A percentile compares a stretch with the other conserved stretches of the same genome.
phyloP scores from a whole-genome alignment of 2,797 vertebrate genomes.

The Emydoidea blandingii region DNA sequence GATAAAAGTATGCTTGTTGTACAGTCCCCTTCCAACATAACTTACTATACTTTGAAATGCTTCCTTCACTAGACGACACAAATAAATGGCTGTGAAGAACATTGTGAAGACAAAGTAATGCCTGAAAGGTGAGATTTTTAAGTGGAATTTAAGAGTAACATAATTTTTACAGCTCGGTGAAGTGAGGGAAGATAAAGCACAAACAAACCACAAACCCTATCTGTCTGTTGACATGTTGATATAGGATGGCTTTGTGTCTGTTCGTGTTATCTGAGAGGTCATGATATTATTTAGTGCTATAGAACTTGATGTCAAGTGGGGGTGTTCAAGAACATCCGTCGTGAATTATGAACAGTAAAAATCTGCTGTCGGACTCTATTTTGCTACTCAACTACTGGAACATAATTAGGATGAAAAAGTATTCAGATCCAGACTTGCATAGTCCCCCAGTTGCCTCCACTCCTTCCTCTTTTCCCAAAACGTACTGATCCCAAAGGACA shows the following conservation, averaged over 20 bases:
- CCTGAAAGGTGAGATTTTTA: conserved; percentile 72
- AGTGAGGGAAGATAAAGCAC: background rate
- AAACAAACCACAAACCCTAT: background rate
- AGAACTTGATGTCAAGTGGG: background rate
- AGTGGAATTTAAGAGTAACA: background rate
- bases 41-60: conserved; percentile 53
- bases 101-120: conserved; percentile 66
- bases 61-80: conserved; percentile 67
- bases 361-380: background rate
- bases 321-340: background rate
- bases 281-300: background rate
- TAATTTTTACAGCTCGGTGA: background rate
- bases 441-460: background rate
- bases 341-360: background rate
- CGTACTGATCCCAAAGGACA: fast-evolving
- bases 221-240: background rate
- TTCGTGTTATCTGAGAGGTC: background rate
- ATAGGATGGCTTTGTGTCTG: background rate
- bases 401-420: background rate
- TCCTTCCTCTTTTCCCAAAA: background rate
- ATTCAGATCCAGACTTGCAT: background rate
- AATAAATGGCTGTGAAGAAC: conserved; percentile 75
- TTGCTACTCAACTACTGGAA: background rate
- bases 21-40: background rate
- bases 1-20: background rate